Conservation (phyloP, 2,888 invertebrate species). For the Lepetodrilus schrolli region DNA sequence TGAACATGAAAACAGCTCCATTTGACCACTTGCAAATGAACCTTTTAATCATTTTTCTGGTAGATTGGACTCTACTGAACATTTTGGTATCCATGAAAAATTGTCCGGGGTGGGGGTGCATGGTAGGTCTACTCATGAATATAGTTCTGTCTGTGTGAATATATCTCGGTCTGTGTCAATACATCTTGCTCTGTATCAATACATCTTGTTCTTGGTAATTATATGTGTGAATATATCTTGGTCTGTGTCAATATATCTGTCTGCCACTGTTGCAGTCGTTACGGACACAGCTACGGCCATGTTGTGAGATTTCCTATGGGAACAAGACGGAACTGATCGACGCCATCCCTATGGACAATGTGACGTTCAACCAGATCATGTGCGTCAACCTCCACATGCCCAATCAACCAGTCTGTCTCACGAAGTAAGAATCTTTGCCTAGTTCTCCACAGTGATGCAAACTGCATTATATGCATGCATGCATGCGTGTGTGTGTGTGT, state of each 20-base stretch:
- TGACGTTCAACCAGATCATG: slow-evolving; percentile 59
- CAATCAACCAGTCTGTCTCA: slow-evolving; percentile 50
- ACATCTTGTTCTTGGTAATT: no score
- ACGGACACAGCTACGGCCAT: slow-evolving; percentile 51
- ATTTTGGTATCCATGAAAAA: no score
- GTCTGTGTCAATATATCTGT: background rate
- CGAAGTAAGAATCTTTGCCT: slow-evolving; percentile 46
- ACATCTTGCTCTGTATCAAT: background rate
- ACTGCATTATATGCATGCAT: no score
- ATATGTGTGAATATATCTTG: background rate
- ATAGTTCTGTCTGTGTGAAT: no score
- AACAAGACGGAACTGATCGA: slow-evolving; percentile 37
- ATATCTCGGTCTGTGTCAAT: background rate
- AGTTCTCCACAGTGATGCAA: background rate
- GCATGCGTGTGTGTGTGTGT: background rate
- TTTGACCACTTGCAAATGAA: no score
- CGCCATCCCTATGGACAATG: slow-evolving; percentile 51
- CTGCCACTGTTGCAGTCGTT: slow-evolving; percentile 43
- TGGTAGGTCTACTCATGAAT: no score
- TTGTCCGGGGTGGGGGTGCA: no score
- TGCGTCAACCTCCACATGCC: slow-evolving; percentile 45
- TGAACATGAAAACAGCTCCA: no score
- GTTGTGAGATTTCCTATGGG: slow-evolving; percentile 40
- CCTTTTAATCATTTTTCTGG: no score
- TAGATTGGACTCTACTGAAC: no score